Evolutionary conservation across 1,140 invertebrate species (phyloP).

Genomic region (Drosophila santomea): DNA sequence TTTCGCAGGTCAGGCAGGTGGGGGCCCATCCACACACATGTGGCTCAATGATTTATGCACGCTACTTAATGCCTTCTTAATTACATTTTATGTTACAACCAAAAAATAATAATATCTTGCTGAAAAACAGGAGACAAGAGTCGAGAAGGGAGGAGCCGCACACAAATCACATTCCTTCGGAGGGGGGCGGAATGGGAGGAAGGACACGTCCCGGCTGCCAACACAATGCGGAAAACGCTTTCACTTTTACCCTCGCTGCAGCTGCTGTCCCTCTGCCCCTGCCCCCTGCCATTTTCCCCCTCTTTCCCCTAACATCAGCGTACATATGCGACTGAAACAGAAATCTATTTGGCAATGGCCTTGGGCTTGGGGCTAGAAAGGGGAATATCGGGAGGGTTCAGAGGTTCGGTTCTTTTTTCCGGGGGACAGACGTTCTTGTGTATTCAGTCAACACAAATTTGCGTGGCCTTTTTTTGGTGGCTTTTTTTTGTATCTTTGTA

Average conservation of each 20-base stretch:
- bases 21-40: constrained; percentile 33
- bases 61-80: constrained; percentile 80
- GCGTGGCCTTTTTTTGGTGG: constrained; percentile 1
- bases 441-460: constrained; percentile 62
- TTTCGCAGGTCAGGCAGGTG: constrained; percentile 21
- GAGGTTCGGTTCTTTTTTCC: background rate
- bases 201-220: constrained; percentile 52
- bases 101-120: constrained; percentile 58
- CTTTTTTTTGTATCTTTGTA: constrained; percentile 5
- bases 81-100: constrained; percentile 72
- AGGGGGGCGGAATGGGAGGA: background rate
- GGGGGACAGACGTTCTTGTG: constrained; percentile 39
- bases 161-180: constrained; percentile 64
- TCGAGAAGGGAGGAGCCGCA: constrained; percentile 6
- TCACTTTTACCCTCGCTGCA: constrained; percentile 72
- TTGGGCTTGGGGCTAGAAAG: constrained; percentile 13
- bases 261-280: constrained; percentile 40
- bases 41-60: constrained; percentile 71
- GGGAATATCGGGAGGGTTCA: background rate
- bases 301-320: background rate
- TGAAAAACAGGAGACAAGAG: constrained; percentile 51
- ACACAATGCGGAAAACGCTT: constrained; percentile 56
- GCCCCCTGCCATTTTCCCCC: constrained; percentile 5
- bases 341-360: constrained; percentile 60
- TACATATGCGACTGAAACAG: constrained; percentile 59